Evolutionary conservation across 1,140 invertebrate genomes (phyloP).

Genomic region (Meloidogyne chitwoodi): DNA sequence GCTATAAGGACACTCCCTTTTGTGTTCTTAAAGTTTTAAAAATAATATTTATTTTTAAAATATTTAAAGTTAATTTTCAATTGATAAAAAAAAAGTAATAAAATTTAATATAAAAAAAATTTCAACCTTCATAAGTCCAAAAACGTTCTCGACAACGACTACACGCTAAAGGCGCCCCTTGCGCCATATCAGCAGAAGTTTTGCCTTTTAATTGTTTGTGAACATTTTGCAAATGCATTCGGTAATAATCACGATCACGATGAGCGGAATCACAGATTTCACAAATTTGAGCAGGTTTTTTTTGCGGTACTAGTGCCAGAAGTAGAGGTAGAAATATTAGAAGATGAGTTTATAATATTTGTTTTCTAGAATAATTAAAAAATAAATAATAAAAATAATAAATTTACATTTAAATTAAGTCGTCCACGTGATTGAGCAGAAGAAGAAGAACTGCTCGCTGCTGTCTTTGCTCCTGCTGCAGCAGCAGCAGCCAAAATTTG

Average conservation of each 20-base stretch:
- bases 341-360: background rate
- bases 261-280: conserved; percentile 51
- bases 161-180: conserved; percentile 76
- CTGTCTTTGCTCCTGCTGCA: background rate
- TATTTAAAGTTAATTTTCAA: too few species aligned
- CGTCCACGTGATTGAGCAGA: background rate
- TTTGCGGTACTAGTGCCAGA: too few species aligned
- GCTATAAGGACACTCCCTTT: too few species aligned
- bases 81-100: too few species aligned
- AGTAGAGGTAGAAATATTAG: background rate
- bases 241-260: conserved; percentile 39
- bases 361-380: background rate
- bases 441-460: background rate
- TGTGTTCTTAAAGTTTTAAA: too few species aligned
- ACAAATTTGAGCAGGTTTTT: conserved; percentile 25
- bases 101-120: too few species aligned
- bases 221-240: conserved; percentile 30
- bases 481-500: conserved; percentile 9
- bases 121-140: conserved; percentile 77
- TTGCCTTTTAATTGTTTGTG: conserved; percentile 49
- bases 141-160: conserved; percentile 88
- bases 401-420: background rate
- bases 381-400: background rate
- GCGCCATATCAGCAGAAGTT: conserved; percentile 39
- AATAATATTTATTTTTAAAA: too few species aligned